Conservation (phyloP, 2,797 vertebrate species). For the Macropus fuliginosus region DNA sequence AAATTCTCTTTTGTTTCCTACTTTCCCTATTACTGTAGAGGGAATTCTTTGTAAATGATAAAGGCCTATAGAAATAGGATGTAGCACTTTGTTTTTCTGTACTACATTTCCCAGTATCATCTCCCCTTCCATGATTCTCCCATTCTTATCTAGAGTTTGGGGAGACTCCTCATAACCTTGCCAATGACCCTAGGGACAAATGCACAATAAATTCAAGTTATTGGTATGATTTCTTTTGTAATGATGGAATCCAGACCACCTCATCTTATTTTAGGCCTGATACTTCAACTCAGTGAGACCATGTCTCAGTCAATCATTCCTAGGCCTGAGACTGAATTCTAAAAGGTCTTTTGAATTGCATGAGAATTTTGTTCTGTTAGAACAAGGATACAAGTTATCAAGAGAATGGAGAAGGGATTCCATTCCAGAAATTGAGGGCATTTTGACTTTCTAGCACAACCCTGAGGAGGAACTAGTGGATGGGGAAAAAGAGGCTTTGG, state of each 20-base stretch:
- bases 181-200: neutral
- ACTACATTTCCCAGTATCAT: neutral
- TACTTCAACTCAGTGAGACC: neutral
- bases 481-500: neutral
- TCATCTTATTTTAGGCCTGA: neutral
- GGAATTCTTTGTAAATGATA: neutral
- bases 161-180: neutral
- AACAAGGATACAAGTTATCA: neutral
- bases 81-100: neutral
- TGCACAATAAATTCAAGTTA: neutral
- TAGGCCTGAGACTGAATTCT: neutral
- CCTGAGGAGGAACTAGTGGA: neutral
- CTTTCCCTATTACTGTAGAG: neutral
- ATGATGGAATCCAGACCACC: neutral
- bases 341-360: neutral
- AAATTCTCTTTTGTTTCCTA: neutral
- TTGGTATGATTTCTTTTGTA: neutral
- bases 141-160: neutral
- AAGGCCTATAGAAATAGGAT: neutral
- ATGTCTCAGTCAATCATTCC: neutral
- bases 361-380: neutral
- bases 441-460: neutral
- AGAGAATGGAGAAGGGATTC: neutral
- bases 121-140: neutral
- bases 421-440: neutral